Base-by-base conservation (phyloP, 2,888 invertebrate genomes). In the Fragum fragum region DNA sequence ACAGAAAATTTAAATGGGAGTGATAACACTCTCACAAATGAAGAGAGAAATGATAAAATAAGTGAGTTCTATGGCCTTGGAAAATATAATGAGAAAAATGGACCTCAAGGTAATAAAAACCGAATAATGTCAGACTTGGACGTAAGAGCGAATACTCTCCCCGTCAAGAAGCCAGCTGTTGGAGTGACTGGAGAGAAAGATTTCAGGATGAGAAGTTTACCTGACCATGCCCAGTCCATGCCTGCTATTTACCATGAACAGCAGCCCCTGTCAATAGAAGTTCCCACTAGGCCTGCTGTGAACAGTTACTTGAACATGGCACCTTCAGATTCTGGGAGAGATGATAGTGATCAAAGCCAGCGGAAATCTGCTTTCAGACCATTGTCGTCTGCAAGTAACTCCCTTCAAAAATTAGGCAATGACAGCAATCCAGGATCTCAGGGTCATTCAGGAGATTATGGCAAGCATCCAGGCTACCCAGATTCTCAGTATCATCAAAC, bases 361-460 rank as follows among this genome's bases (percentile, higher is more conserved):
- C 83, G 89, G 66, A 86, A 88, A 59, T 90, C 90, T 18, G 90
- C 90, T 18, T 90, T 90, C 76, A 70, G 89, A 63, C 88, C 88
- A 7, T 77, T 85, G 29, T 82, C 85, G 0, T 71, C 78, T 1
- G 70, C 70, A 2, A 77, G 81, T 16, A 81, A 73, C 61, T 85
- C 85, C 23, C 69, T 85, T 6, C 85, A 85, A 57, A 21, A 82
- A 47, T 36, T 85, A 26, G 68, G 81, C 5, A 81, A 71, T 66
- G 79, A 78, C 29, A 61, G 55, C 26, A 36, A 36, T 36, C 42
- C 71, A 70, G 72, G 55, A 26, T 57, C 26, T 71, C 81, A 66
- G 23, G 76, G 83, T 80, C 68, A 71, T 14, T 53, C 68, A 71
- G 79, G 71, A 36, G 83, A 68, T 70, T 80, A 81, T 73, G 75